Evolutionary conservation across 2,888 invertebrate genomes (phyloP), one percentile per base, ranked within the genome.

Genomic region (Drosophila buzzatii): DNA sequence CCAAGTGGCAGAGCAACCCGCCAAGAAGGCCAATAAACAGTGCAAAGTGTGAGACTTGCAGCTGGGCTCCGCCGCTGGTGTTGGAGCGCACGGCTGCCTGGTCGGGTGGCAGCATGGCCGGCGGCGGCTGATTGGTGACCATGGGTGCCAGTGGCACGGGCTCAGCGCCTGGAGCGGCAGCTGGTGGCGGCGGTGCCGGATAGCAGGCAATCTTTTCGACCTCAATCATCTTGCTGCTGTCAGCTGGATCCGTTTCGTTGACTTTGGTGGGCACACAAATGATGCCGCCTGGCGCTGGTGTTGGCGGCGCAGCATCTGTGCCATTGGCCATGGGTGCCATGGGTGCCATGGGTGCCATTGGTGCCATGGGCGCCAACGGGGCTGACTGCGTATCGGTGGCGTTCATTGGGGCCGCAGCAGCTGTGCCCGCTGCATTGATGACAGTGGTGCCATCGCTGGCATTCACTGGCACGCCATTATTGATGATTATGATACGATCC

Each of bases 171-270:
- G 82, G 72, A 31, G 89, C 75, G 20, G 89, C 79, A 9, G 90
- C 80, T 39, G 81, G 81, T 27, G 88, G 73, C 45, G 83, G 85
- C 18, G 92, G 91, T 23, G 91, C 92, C 64, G 92, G 92, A 76
- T 92, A 93, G 73, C 93, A 93, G 51, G 91, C 92, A 55, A 91
- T 81, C 63, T 92, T 92, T 69, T 92, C 90, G 5, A 92, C 91
- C 65, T 91, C 90, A 45, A 87, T 81, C 79, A 90, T 90, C 77
- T 93, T 93, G 39, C 62, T 89, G 60, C 85, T 81, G 75, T 93
- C 92, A 31, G 78, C 70, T n/a, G 92, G 92, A 89, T 92, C 92
- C 53, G 93, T 92, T 73, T 92, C 92, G 77, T 93, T 93, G 16
- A 91, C 77, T 69, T 90, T 86, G 10, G 91, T 79, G 66, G 92